phyloP scores from a whole-genome alignment of 2,113 vertebrate species.

The Trematocara marginatum region DNA sequence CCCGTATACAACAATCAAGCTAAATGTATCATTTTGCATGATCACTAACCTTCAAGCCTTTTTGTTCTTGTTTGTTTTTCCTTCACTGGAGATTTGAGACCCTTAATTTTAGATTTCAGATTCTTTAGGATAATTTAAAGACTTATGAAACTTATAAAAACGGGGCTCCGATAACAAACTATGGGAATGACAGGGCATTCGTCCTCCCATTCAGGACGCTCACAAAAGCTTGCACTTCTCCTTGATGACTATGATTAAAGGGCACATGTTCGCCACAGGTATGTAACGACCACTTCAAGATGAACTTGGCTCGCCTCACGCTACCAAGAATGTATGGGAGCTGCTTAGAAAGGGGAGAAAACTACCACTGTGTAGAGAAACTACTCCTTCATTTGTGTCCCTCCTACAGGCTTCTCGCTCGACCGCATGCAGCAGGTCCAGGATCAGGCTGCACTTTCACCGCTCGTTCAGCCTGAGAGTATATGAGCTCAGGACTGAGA shows the following conservation, averaged over 20 bases:
- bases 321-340: constrained; percentile 61
- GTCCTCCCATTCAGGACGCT: constrained; percentile 22
- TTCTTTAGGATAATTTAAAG: neutral
- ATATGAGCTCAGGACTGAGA: constrained; percentile 9
- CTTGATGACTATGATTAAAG: constrained; percentile 57
- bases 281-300: constrained; percentile 50
- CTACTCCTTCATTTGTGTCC: constrained; percentile 18
- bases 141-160: constrained; percentile 23
- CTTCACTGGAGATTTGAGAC: neutral
- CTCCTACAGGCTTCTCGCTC: neutral
- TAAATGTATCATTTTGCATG: neutral
- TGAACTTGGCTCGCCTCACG: neutral
- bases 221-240: constrained; percentile 26
- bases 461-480: constrained; percentile 8
- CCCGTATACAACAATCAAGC: constrained; percentile 1
- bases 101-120: neutral
- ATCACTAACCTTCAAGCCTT: neutral
- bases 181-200: constrained; percentile 36
- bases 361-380: constrained; percentile 48
- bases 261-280: constrained; percentile 39
- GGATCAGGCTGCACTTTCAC: constrained; percentile 26
- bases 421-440: constrained; percentile 29
- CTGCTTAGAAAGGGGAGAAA: constrained; percentile 41
- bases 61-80: neutral
- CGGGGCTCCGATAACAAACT: constrained; percentile 41